Base-by-base conservation (phyloP, 2,888 invertebrate genomes). In the Caradrina kadenii region DNA sequence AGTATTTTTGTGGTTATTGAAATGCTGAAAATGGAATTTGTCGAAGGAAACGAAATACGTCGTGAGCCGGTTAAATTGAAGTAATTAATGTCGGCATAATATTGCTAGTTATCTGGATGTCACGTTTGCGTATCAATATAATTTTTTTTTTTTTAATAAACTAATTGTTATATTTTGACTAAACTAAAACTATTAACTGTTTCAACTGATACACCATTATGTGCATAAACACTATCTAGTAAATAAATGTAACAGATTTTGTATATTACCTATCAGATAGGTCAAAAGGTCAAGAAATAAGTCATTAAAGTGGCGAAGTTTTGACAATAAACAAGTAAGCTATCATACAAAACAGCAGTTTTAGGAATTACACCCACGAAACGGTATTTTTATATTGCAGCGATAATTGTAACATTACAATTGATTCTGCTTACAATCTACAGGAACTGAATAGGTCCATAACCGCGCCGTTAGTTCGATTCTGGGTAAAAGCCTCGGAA, bases 91-190 rank as follows among this genome's bases (percentile, higher is more conserved):
- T 26, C 26, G 26, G 26, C 26, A 26, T 26, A 26, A 26, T 26
- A 4, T 49, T 62, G 45, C 8, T 54, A 54, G 31, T 11, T 31
- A 48, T 8, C 11, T 31, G 15, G 15, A 56, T 13, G 15, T 21
- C 17, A 63, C 21, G 19, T 11, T 31, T 21, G n/a, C 39, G 17
- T 26, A 21, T 49, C 19, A 26, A 70, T n/a, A 8, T 35, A 8
- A 35, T 8, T 8, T 0, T 26, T 19, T 0, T 17, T 17, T 11
- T 50, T 61, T 31, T 31, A n/a, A 53, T 26, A 49, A 19, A 26
- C 35, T 22, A 1, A 49, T 49, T 65, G n/a, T 15, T 35, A 21
- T 39, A 19, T 65, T 64, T 69, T 73, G 35, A 19, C 65, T 35
- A 8, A 8, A 26, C 0, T 11, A 22, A 35, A 63, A 45, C 17